Evolutionary conservation across 2,113 vertebrate genomes (phyloP).

Genomic region (Psettodes erumei): DNA sequence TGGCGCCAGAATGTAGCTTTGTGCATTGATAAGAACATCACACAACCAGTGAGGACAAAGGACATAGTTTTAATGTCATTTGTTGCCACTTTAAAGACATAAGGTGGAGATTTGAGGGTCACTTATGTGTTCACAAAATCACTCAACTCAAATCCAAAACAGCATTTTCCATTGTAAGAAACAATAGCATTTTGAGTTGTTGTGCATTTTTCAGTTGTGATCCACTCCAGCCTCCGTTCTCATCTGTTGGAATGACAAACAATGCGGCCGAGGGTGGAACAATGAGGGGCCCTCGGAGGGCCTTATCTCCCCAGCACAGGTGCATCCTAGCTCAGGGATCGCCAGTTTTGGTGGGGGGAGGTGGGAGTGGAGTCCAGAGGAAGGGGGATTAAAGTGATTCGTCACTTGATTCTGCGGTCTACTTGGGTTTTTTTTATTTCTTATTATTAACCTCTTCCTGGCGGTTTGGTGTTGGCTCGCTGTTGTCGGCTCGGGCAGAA

Average conservation of each 20-base stretch:
- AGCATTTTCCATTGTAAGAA: conserved; percentile 21
- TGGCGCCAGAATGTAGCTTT: neutral
- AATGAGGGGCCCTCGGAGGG: conserved; percentile 80
- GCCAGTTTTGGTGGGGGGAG: conserved; percentile 61
- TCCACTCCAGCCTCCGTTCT: conserved; percentile 66
- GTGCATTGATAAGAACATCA: conserved; percentile 20
- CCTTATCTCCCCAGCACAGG: conserved; percentile 86
- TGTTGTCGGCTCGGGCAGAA: neutral
- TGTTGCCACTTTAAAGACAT: conserved; percentile 1
- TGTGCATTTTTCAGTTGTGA: conserved; percentile 69
- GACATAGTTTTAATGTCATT: neutral
- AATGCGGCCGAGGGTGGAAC: conserved; percentile 81
- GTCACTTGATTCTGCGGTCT: conserved; percentile 72
- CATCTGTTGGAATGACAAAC: conserved; percentile 84
- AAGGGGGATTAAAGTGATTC: conserved; percentile 77
- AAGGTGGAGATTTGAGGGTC: neutral
- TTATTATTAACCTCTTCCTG: conserved; percentile 57
- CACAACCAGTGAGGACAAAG: conserved; percentile 25
- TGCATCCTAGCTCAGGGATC: conserved; percentile 83
- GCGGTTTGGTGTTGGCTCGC: conserved; percentile 35
- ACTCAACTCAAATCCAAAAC: conserved; percentile 14
- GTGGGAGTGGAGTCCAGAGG: conserved; percentile 54
- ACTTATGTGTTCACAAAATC: neutral
- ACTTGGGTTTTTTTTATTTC: conserved; percentile 35
- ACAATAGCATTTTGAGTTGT: conserved; percentile 36